Evolutionary conservation across 2,113 vertebrate species (phyloP), one percentile per base, ranked within the genome.

Genomic region (Gila orcuttii): DNA sequence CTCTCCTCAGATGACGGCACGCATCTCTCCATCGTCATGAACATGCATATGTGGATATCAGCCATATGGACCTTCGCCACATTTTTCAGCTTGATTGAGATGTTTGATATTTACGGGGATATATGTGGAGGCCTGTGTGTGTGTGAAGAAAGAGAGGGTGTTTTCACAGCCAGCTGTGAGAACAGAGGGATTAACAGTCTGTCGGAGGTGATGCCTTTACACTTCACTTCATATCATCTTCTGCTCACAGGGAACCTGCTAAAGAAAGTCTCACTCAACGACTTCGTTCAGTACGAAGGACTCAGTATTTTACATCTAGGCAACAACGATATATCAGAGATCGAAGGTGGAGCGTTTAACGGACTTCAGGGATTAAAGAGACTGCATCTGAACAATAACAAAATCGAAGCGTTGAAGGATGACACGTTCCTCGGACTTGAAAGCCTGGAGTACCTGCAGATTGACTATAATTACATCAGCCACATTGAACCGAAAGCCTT

Each of bases 391-490:
- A 99, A 99, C 93, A 99, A 98, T 82, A 99, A 99, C 93, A 98
- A 97, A 93, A 93, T 99, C 80, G 97, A 99, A 92, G 93, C 96
- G 89, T 89, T 99, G 89, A 95, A 96, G 73, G 97, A 98, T 91
- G 96, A 98, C 87, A 96, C 97, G 73, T 99, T 99, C 90, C 92
- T 95, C 79, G 98, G 98, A 75, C 95, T 99, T 79, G 97, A 99
- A 88, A 96, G 94, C 94, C 93, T 99, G 94, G 97, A 99, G 91
- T 99, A 99, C 91, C 94, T 99, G 88, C 98, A 99, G 90, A 94
- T 99, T 12, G 98, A 99, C 95, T 98, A 98, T 91, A 99, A 99
- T 94, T 99, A 97, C 75, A 97, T 99, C 91, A 97, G 95, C 4
- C 76, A 95, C 85, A 96, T 99, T 88, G 97, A 98, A 81, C 93